Percentiles rank a stretch among this genome's conserved stretches.
Conservation (phyloP, 2,797 vertebrate genomes). For the Cebuella pygmaea region DNA sequence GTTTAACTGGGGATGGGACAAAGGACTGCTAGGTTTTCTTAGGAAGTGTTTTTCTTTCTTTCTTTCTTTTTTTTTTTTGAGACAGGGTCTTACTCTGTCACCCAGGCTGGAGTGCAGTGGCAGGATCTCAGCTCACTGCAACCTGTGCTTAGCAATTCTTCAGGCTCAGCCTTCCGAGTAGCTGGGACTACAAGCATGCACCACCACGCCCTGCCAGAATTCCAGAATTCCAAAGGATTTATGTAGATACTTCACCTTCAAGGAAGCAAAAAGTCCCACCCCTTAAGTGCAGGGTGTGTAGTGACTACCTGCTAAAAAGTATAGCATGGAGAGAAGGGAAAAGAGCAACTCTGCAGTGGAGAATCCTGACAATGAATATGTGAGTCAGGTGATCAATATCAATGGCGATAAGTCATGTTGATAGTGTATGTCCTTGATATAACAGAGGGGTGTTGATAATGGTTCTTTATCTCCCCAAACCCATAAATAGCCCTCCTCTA, state of each 20-base stretch:
- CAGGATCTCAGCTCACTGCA: too few relatives aligned
- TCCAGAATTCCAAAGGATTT: conserved; percentile 29
- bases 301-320: not conserved
- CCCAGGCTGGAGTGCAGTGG: too few relatives aligned
- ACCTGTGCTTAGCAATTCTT: too few relatives aligned
- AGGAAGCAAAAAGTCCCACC: not conserved
- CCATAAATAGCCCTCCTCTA: not conserved
- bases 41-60: too few relatives aligned
- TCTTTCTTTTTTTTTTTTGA: too few relatives aligned
- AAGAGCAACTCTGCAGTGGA: not conserved
- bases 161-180: too few relatives aligned
- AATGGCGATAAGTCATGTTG: not conserved
- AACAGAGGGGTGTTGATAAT: not conserved
- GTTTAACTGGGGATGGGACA: not conserved
- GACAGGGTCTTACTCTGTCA: too few relatives aligned
- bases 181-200: not conserved
- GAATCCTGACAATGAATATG: not conserved
- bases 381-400: not conserved
- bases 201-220: not conserved
- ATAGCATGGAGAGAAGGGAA: not conserved
- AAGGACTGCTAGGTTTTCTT: not conserved
- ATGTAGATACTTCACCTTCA: not conserved
- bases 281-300: not conserved
- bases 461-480: not conserved
- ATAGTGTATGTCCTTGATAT: not conserved